Evolutionary conservation across 2,888 invertebrate genomes (phyloP).

Genomic region (Polydrusus tereticollis): DNA sequence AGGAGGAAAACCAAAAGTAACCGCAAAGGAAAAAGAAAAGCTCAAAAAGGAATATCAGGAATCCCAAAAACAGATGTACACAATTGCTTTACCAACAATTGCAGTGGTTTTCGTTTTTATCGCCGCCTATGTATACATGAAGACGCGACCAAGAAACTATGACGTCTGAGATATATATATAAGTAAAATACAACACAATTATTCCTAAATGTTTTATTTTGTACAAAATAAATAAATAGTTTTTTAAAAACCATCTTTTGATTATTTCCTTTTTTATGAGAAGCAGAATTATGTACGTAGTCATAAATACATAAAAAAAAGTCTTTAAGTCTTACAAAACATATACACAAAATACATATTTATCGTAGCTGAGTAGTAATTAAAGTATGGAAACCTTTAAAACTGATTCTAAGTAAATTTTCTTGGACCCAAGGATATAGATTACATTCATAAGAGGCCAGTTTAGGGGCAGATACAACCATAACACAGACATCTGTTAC

Average conservation of each 20-base stretch:
- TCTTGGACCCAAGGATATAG: conserved; percentile 28
- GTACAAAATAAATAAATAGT: conserved; percentile 51
- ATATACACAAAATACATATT: conserved; percentile 54
- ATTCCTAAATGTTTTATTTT: conserved; percentile 48
- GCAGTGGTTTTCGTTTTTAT: conserved; percentile 79
- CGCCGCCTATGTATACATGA: conserved; percentile 82
- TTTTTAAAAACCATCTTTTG: conserved; percentile 45
- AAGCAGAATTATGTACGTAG: conserved; percentile 36
- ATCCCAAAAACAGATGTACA: conserved; percentile 83
- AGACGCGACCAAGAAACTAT: conserved; percentile 75
- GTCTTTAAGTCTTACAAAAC: conserved; percentile 43
- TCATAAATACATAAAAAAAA: conserved; percentile 24
- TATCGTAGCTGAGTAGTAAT: conserved; percentile 45
- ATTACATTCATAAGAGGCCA: too few relatives aligned
- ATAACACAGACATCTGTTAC: too few relatives aligned
- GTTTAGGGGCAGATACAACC: too few relatives aligned
- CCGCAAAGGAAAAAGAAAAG: conserved; percentile 85
- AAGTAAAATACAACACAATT: conserved; percentile 15
- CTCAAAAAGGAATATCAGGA: conserved; percentile 87
- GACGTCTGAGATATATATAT: conserved; percentile 30
- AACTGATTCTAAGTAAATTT: neutral
- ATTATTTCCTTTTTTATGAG: conserved; percentile 30
- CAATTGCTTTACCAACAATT: conserved; percentile 81
- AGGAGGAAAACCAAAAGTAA: conserved; percentile 82
- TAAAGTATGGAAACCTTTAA: conserved; percentile 39